Evolutionary conservation across 2,888 invertebrate genomes (phyloP).

Genomic region (Tenthredo notha): DNA sequence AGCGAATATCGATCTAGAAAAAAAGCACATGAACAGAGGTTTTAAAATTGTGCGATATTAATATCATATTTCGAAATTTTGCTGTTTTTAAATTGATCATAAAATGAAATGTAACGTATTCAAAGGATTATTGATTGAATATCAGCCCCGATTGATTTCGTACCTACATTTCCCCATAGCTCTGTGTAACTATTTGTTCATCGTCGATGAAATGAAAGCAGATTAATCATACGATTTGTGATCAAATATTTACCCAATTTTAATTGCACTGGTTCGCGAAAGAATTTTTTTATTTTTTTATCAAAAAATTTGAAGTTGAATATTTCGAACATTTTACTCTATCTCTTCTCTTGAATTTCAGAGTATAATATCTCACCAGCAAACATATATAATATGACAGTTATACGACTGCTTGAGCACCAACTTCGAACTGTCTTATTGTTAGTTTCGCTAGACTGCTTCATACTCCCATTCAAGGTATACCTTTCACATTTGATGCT

Average conservation of each 20-base stretch:
- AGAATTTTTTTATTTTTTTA: neutral
- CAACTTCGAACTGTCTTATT: conserved; percentile 29
- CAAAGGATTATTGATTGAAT: neutral
- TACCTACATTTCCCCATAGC: neutral
- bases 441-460: conserved; percentile 24
- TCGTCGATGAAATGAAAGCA: neutral
- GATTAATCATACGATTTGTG: neutral
- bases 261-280: neutral
- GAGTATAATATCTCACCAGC: neutral
- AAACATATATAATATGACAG: conserved; percentile 17
- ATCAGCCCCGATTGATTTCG: neutral
- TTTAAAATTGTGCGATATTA: neutral
- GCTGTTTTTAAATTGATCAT: neutral
- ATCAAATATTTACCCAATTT: neutral
- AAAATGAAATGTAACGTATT: neutral
- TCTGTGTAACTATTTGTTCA: neutral
- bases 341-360: neutral
- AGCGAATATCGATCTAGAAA: neutral
- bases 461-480: neutral
- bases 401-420: conserved; percentile 20
- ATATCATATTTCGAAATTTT: no score
- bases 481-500: neutral
- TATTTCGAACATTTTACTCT: neutral
- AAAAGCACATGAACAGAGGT: neutral
- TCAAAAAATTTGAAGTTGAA: neutral